Evolutionary conservation across 2,888 invertebrate species (phyloP), one percentile per base, ranked within the genome.

Genomic region (Margaritifera margaritifera): DNA sequence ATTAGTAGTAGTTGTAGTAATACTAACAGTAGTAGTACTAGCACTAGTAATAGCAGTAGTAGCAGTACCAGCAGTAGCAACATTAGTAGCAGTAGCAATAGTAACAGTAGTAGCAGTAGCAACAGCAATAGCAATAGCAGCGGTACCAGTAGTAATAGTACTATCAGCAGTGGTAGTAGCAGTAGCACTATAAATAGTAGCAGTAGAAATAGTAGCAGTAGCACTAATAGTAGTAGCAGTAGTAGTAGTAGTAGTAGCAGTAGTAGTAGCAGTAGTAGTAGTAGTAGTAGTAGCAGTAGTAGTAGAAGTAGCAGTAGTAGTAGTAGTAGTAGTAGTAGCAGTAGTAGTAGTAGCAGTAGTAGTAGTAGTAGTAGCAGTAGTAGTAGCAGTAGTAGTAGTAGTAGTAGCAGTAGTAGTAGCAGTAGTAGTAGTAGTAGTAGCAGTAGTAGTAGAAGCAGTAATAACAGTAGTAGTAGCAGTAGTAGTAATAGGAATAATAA

Each of bases 211-310:
- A 20, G 58, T 58, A 11, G 22, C 15, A 59, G 1, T 24, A 20
- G 67, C 22, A 52, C n/a, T 53, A 55, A 4, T 24, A 59, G 59
- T 24, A 2, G 59, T 25, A 59, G 2, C 18, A 59, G 59, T 25
- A 59, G 59, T 8, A 59, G 59, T 59, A 4, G 59, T 59, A 59
- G 6, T 59, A 25, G 59, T 59, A 59, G 59, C 6, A 59, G 59
- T 59, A 2, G 27, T 19, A 59, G n/a, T 59, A 59, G 4, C 25
- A 59, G 22, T 59, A 59, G 20, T 59, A 5, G 59, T 59, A 63
- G 64, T 64, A 54, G 69, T 64, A 60, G 61, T 59, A 65, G 61
- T 53, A 65, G 69, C 59, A 54, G 65, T 67, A n/a, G 5, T 58
- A 25, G 22, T n/a, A 59, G 5, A 22, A 25, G 4, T 59, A n/a